Base-by-base conservation (phyloP, 1,140 invertebrate species). In the Diorhabda sublineata region DNA sequence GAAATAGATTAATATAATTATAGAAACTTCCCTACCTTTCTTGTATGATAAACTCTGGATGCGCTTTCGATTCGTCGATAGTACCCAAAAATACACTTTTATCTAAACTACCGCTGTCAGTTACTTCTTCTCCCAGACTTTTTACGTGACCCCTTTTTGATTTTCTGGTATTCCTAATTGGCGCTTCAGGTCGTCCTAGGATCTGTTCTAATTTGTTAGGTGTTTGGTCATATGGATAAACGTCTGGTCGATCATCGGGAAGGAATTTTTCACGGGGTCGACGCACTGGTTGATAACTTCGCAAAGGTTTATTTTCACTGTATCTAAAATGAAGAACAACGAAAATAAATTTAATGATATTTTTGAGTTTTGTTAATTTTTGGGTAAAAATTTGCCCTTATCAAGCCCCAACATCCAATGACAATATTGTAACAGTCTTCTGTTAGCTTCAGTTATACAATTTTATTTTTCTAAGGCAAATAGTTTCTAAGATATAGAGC, bases 121-220 rank as follows among this genome's bases (percentile, higher is more conserved):
- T 77, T 2, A 82, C 75, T 70, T 82, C 81, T 68, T 82, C 81
- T 41, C 80, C 81, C 67, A 81, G 73, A 73, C 80, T 82, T 61
- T 79, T 77, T 2, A 81, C 78, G 45, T 78, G 74, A 42, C 72
- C 74, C 11, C 80, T 64, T 67, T 79, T 77, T 5, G 76, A 61
- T 66, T 77, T 76, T 11, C 78, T 72, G 1, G 68, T 73, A 64
- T 72, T 77, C 45, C 79, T 57, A 9, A 72, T 63, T 43, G 78
- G 80, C 8, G 74, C 82, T 73, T 78, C 77, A 2, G 79, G 80
- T 64, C 74, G 74, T 4, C 78, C 78, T 11, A 81, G 70, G 60
- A 81, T 80, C 56, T 81, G 76, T 69, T 80, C 78, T 8, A 76
- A 68, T 69, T 81, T 81, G 62, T 75, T 78, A 2, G 78, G 78